These are phyloP conservation scores for Glyptemys insculpta DNA, from an alignment of 2,797 vertebrate species.

Conservation along the genomic window DNA sequence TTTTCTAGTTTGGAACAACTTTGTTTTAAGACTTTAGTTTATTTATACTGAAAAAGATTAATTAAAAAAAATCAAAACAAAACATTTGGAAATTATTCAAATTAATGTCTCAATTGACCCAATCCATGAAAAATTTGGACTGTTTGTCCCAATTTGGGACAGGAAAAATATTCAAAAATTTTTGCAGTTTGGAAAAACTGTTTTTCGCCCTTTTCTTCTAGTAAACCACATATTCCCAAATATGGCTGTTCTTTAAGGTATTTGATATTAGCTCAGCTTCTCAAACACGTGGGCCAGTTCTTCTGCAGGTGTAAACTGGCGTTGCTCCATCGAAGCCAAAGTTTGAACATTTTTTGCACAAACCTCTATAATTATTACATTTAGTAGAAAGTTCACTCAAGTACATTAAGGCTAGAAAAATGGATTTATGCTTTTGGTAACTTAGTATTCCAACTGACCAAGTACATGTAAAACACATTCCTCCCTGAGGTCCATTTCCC, in stretches of 20 bases:
- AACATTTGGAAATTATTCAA: neutral
- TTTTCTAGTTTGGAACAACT: neutral
- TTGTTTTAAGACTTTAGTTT: neutral
- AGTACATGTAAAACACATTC: slow-evolving; percentile 20
- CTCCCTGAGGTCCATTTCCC: slow-evolving; percentile 13
- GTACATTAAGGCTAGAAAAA: neutral
- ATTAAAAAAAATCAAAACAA: neutral
- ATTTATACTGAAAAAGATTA: neutral
- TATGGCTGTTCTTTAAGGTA: neutral
- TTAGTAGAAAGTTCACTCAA: neutral
- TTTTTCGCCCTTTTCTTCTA: neutral
- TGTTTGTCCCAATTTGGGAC: neutral
- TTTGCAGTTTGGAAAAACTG: neutral
- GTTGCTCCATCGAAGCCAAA: neutral
- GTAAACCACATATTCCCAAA: neutral
- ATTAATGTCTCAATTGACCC: neutral
- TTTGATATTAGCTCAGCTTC: neutral
- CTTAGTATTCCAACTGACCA: neutral
- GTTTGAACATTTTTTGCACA: neutral
- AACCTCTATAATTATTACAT: neutral
- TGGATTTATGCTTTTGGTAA: slow-evolving; percentile 26
- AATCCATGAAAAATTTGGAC: neutral
- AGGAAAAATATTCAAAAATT: neutral
- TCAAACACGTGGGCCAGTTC: neutral
- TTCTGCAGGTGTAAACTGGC: neutral